Evolutionary conservation across 1,140 invertebrate species (phyloP).

Genomic region (Lucilia cuprina): DNA sequence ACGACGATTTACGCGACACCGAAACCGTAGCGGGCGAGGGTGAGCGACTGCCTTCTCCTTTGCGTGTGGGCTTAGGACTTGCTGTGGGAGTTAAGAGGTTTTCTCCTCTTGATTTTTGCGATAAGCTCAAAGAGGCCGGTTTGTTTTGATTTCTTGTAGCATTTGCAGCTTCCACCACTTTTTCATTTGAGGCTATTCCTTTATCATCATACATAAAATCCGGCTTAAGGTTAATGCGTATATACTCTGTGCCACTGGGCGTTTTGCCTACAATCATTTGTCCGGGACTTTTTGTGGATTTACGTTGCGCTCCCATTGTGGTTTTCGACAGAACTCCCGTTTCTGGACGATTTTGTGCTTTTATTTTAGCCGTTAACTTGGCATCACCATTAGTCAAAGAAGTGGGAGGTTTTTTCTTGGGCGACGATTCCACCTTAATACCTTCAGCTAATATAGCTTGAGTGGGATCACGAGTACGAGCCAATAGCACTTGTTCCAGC

Average conservation of each 20-base stretch:
- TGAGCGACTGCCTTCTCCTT: slow-evolving; percentile 62
- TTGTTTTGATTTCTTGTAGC: slow-evolving; percentile 56
- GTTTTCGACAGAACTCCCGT: slow-evolving; percentile 21
- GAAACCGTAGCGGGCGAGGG: slow-evolving; percentile 64
- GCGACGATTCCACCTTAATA: slow-evolving; percentile 56
- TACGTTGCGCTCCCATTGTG: slow-evolving; percentile 47
- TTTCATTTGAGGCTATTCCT: slow-evolving; percentile 58
- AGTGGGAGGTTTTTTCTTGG: slow-evolving; percentile 45
- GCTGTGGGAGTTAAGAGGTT: slow-evolving; percentile 60
- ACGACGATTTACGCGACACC: slow-evolving; percentile 78
- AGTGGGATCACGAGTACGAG: slow-evolving; percentile 67
- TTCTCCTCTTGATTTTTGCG: slow-evolving; percentile 49
- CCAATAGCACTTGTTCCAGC: slow-evolving; percentile 72
- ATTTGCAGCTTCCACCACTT: slow-evolving; percentile 59
- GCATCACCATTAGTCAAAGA: slow-evolving; percentile 49
- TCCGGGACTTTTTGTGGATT: slow-evolving; percentile 55
- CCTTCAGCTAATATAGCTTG: slow-evolving; percentile 67
- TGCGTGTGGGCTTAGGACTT: slow-evolving; percentile 62
- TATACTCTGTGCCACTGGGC: slow-evolving; percentile 66
- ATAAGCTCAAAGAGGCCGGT: slow-evolving; percentile 64
- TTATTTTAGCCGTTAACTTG: slow-evolving; percentile 35
- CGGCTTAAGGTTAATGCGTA: slow-evolving; percentile 72
- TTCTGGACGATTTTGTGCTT: slow-evolving; percentile 30
- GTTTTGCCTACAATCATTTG: slow-evolving; percentile 60
- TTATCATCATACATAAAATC: slow-evolving; percentile 70